Conservation (phyloP, 2,888 invertebrate species). For the Nomada goodeniana region DNA sequence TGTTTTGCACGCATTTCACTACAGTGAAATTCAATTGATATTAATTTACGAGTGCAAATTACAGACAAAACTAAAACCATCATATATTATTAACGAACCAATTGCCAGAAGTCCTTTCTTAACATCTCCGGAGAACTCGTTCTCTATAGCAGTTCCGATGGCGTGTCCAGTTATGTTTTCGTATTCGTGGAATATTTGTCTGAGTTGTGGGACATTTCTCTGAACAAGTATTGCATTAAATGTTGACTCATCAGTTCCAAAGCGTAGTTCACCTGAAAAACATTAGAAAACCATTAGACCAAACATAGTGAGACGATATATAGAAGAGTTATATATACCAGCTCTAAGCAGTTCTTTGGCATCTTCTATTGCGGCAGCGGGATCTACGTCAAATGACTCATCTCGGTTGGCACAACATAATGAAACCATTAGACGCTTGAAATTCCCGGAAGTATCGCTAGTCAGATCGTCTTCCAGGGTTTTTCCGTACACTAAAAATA, state of each 20-base stretch:
- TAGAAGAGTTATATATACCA: constrained; percentile 85
- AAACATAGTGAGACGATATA: not conserved
- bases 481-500: constrained; percentile 89
- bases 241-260: constrained; percentile 94
- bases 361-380: constrained; percentile 90
- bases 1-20: constrained; percentile 92
- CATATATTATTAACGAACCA: constrained; percentile 81
- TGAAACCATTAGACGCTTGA: constrained; percentile 95
- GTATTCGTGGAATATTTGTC: constrained; percentile 89
- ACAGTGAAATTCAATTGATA: not conserved
- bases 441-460: constrained; percentile 96
- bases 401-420: constrained; percentile 92
- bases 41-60: constrained; percentile 7
- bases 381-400: constrained; percentile 91
- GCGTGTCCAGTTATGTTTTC: constrained; percentile 91
- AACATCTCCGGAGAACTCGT: constrained; percentile 93
- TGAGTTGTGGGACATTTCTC: constrained; percentile 89
- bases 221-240: constrained; percentile 94
- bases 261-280: constrained; percentile 85
- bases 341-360: constrained; percentile 92
- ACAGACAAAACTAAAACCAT: not conserved
- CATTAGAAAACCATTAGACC: constrained; percentile 2
- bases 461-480: constrained; percentile 93
- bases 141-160: constrained; percentile 91
- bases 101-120: constrained; percentile 93